Evolutionary conservation across 2,113 vertebrate genomes (phyloP), one percentile per base, ranked within the genome.

Genomic region (Raja brachyura): DNA sequence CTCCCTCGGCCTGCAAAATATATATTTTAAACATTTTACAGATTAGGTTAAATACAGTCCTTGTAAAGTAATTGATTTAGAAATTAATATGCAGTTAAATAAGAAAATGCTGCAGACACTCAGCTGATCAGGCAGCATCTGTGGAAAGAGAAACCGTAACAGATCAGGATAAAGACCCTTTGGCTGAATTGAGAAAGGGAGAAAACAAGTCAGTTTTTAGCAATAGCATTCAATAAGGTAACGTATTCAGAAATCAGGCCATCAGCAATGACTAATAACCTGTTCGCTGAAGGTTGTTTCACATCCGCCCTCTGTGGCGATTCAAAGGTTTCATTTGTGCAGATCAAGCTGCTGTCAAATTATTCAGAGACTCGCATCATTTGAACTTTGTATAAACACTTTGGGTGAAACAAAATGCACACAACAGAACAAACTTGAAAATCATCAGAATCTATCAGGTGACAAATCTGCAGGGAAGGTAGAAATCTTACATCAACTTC

Each of bases 401-500:
- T 31, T 6, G 11, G 13, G 8, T 63, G 28, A 63, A 88, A 63
- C 59, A 66, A 77, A 18, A 14, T 18, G 8, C 25, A n/a, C 11
- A 86, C n/a, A 63, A 66, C 83, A 63, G 59, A 6, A 88, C 11
- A n/a, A 31, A 63, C 5, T 63, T 31, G 28, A 88, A 54, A 83
- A 59, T 56, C 9, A 59, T 63, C n/a, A 6, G 5, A 25, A 88
- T 33, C 59, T n/a, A 31, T 33, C 59, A 88, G 83, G 28, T 88
- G 28, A 88, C n/a, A 88, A 66, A 16, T 18, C 83, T 25, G 59
- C 83, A 61, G 11, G 13, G 81, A 85, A 85, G 81, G 81, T 85
- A 61, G 28, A 28, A 86, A 31, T n/a, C 83, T 88, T 59, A 5
- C 83, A 88, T 7, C 18, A 88, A 88, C 83, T 88, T 88, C 83